Conservation (phyloP, 2,888 invertebrate species). For the Saturnia japonica region DNA sequence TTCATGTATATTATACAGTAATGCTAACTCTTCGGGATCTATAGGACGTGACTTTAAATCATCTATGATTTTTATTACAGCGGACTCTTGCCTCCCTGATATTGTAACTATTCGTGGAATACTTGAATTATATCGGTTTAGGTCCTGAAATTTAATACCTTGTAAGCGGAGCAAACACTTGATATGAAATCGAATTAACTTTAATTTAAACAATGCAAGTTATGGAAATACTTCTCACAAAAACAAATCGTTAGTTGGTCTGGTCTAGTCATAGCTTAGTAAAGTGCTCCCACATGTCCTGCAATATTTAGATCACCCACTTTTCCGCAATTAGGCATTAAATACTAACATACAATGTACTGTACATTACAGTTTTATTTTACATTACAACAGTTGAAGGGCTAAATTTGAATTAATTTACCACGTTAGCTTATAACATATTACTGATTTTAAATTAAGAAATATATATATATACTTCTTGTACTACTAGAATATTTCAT, state of each 20-base stretch:
- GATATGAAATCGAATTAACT: no score
- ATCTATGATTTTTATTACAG: slow-evolving; percentile 47
- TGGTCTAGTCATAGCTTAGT: neutral
- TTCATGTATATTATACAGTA: slow-evolving; percentile 61
- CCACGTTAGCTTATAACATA: no score
- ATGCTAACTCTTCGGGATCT: slow-evolving; percentile 61
- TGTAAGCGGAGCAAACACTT: no score
- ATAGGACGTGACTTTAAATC: slow-evolving; percentile 55
- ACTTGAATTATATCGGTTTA: slow-evolving; percentile 26
- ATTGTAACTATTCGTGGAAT: slow-evolving; percentile 59
- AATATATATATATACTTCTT: neutral
- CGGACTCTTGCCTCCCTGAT: slow-evolving; percentile 55
- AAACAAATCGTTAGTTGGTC: no score
- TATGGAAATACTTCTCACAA: no score
- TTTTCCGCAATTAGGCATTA: neutral
- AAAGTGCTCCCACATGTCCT: neutral
- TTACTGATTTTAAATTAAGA: no score
- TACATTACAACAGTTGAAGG: no score
- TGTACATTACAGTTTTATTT: no score
- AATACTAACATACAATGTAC: no score
- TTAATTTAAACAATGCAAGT: no score
- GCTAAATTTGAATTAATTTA: no score
- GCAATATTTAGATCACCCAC: neutral
- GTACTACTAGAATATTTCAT: neutral
- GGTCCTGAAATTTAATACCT: slow-evolving; percentile 5